Base-by-base conservation (phyloP, 2,113 vertebrate genomes). In the Podilymbus podiceps region DNA sequence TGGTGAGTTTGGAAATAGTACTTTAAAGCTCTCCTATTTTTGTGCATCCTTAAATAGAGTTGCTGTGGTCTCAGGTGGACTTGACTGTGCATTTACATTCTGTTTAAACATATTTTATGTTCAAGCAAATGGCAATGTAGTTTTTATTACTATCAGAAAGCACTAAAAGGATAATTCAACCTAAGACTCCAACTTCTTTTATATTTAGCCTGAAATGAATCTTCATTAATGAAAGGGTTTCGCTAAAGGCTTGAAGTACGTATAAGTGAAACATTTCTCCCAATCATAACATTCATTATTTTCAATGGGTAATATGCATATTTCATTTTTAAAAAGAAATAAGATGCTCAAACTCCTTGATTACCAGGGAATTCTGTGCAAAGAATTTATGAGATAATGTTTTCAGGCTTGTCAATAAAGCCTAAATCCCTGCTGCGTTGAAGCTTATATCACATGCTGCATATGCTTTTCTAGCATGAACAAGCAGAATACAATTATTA, bases 241-340 rank as follows among this genome's bases (percentile, higher is more conserved):
- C 31, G 38, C 42, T 89, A 74, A 93, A 77, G 35, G 15, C 24
- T 89, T 87, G 64, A 75, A 88, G 63, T 76, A 74, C 11, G 44
- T 81, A 10, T 27, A 91, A 93, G 53, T 78, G 75, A 82, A 67
- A 66, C 38, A 86, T 88, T 92, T 90, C 49, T 92, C 74, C 81
- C 83, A 95, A 77, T 85, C 92, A 71, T 74, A 92, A 82, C 66
- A 69, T 85, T 90, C 53, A 78, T 95, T 88, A 93, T 86, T 92
- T 95, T 90, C 63, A 82, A 88, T 69, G 1, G 24, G 59, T 84
- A 94, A 80, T 47, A 76, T 69, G 58, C 53, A 75, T 93, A 76
- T 95, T 87, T 92, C 40, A 91, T 92, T 94, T 50, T 0, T 25
- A 83, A 49, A 89, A 88, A 82, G 27, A 60, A 30, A 21, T 82